These are phyloP conservation scores for Calameuta filiformis DNA, from an alignment of 2,888 invertebrate species.

Conservation along the genomic window DNA sequence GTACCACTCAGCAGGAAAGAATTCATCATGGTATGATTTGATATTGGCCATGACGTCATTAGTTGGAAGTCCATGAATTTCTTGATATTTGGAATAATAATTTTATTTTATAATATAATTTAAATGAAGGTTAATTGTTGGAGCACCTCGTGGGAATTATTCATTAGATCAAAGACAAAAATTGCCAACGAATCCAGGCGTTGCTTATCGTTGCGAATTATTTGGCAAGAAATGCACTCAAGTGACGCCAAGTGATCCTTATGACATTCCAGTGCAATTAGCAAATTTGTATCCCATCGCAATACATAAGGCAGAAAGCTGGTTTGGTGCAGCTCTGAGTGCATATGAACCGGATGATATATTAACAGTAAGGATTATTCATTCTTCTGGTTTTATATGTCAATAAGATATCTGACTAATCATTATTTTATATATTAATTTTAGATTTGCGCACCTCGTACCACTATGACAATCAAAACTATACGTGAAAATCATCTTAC, in stretches of 20 bases:
- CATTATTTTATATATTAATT: no score
- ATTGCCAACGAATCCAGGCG: constrained; percentile 68
- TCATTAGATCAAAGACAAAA: constrained; percentile 46
- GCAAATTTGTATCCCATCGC: constrained; percentile 17
- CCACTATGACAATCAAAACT: constrained; percentile 33
- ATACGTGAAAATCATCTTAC: no score
- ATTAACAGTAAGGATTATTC: constrained; percentile 38
- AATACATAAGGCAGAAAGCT: constrained; percentile 63
- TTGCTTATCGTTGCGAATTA: constrained; percentile 67
- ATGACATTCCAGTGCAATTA: constrained; percentile 26
- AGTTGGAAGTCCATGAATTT: no score
- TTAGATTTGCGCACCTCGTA: constrained; percentile 49
- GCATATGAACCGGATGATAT: constrained; percentile 61
- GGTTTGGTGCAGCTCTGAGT: constrained; percentile 69
- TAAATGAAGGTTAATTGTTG: constrained; percentile 66
- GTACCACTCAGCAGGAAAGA: constrained; percentile 7
- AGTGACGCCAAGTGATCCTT: constrained; percentile 26
- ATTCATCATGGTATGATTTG: not conserved
- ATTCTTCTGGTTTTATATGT: constrained; percentile 2
- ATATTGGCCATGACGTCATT: no score
- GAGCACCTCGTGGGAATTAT: constrained; percentile 70
- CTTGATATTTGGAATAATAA: no score
- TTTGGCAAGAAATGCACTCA: constrained; percentile 17
- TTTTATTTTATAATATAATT: no score
- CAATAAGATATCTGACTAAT: no score